phyloP scores from a whole-genome alignment of 2,888 invertebrate genomes.

The Conus canariensis region DNA sequence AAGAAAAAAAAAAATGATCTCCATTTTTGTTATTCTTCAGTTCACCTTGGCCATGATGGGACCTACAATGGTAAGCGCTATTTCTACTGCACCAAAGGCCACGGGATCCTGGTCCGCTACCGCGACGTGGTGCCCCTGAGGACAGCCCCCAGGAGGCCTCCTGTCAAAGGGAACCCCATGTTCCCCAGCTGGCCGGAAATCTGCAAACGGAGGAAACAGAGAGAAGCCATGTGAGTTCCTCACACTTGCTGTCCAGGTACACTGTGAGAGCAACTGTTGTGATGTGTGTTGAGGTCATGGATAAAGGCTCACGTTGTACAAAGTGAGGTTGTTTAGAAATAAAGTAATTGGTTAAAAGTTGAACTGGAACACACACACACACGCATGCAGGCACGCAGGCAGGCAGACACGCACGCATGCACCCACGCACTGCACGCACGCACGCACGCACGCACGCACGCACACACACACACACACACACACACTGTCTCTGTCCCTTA shows the following conservation, averaged over 20 bases:
- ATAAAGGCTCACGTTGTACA: too few relatives aligned
- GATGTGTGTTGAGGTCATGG: too few relatives aligned
- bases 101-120: slow-evolving; percentile 73
- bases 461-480: too few relatives aligned
- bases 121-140: slow-evolving; percentile 65
- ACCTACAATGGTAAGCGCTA: slow-evolving; percentile 73
- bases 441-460: too few relatives aligned
- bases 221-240: slow-evolving; percentile 63
- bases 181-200: slow-evolving; percentile 75
- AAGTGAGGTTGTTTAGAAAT: too few relatives aligned
- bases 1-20: neutral
- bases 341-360: too few relatives aligned
- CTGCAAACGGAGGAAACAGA: slow-evolving; percentile 63
- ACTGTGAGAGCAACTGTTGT: neutral
- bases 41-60: slow-evolving; percentile 74
- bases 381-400: too few relatives aligned
- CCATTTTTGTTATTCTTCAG: slow-evolving; percentile 52
- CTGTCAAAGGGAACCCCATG: slow-evolving; percentile 72
- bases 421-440: too few relatives aligned
- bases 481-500: too few relatives aligned
- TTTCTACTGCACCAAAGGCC: slow-evolving; percentile 74
- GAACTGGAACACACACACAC: too few relatives aligned
- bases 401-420: too few relatives aligned
- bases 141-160: slow-evolving; percentile 61
- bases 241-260: neutral